phyloP scores from a whole-genome alignment of 2,888 invertebrate species.

The Agelastica alni region DNA sequence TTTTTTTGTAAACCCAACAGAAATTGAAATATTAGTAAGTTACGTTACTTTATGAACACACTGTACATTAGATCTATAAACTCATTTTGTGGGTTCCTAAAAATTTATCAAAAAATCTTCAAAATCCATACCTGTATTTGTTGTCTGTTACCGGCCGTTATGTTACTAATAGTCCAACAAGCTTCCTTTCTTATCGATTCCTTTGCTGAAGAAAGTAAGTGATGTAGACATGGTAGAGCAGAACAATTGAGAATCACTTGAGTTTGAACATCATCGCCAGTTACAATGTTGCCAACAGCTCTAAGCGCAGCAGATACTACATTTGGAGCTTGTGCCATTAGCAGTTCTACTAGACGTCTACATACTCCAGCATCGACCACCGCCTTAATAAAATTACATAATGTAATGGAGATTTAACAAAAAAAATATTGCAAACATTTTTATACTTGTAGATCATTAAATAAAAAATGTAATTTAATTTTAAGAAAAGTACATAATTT shows the following conservation, averaged over 20 bases:
- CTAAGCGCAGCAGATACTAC: constrained; percentile 91
- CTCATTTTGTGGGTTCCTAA: no score
- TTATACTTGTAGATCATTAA: no score
- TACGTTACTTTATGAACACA: no score
- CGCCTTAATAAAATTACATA: constrained; percentile 70
- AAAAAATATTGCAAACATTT: no score
- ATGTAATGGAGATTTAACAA: no score
- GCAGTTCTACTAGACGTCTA: constrained; percentile 60
- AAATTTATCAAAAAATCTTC: neutral
- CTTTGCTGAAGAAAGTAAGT: constrained; percentile 74
- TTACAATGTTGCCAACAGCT: constrained; percentile 98
- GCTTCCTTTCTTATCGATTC: constrained; percentile 93
- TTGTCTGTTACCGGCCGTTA: constrained; percentile 91
- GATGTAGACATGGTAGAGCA: constrained; percentile 81
- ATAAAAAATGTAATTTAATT: no score
- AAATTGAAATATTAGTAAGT: no score
- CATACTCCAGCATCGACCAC: constrained; percentile 96
- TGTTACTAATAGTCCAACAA: constrained; percentile 96
- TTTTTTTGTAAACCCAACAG: no score
- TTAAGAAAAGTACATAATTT: no score
- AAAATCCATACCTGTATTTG: constrained; percentile 78
- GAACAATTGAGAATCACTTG: constrained; percentile 87
- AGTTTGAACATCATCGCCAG: constrained; percentile 95
- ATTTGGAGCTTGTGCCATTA: constrained; percentile 79
- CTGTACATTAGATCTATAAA: no score